Evolutionary conservation across 2,113 vertebrate genomes (phyloP).

Genomic region (Arothron firmamentum): DNA sequence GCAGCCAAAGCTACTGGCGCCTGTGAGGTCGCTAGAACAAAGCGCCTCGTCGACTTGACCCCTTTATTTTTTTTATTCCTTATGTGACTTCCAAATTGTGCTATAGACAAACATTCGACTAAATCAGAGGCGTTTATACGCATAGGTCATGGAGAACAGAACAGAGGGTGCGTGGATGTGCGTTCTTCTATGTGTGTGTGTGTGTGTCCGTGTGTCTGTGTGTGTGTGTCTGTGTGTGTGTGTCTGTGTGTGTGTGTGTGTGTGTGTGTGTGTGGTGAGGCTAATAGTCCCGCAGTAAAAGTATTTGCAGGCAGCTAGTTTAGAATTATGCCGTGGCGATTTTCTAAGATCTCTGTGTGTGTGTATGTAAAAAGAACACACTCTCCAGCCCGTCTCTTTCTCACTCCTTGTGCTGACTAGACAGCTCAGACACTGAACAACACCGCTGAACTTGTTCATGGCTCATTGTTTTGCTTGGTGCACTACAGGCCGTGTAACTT

Average conservation of each 20-base stretch:
- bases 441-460: constrained; percentile 58
- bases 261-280: constrained; percentile 15
- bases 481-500: constrained; percentile 63
- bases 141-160: constrained; percentile 29
- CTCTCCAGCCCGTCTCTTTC: constrained; percentile 39
- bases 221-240: constrained; percentile 14
- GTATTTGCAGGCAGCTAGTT: constrained; percentile 40
- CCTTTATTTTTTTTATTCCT: constrained; percentile 36
- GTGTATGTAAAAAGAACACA: constrained; percentile 47
- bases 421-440: constrained; percentile 56
- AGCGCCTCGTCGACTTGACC: constrained; percentile 45
- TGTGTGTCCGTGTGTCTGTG: constrained; percentile 14
- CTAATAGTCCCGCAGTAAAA: constrained; percentile 46
- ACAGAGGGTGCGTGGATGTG: constrained; percentile 4
- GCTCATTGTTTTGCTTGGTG: constrained; percentile 63
- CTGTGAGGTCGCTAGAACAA: constrained; percentile 51
- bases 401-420: constrained; percentile 54
- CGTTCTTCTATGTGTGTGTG: constrained; percentile 7
- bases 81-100: constrained; percentile 25
- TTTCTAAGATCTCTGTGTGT: constrained; percentile 33
- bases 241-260: constrained; percentile 14
- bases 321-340: constrained; percentile 42
- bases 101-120: neutral
- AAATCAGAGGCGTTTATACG: constrained; percentile 22
- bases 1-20: constrained; percentile 46